phyloP scores from a whole-genome alignment of 1,140 invertebrate species.

The Cardiocondyla obscurior region DNA sequence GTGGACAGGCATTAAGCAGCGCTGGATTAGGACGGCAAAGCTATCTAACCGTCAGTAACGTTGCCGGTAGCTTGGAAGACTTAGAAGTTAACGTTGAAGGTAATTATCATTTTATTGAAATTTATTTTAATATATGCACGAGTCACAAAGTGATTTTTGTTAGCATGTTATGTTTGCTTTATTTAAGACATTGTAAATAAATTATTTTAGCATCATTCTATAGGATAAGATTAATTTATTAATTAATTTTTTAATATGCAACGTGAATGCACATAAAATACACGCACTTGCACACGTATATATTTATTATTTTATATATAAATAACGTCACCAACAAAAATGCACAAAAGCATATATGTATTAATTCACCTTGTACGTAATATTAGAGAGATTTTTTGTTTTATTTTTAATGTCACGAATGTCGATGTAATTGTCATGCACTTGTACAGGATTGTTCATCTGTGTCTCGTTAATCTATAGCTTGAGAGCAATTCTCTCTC shows the following conservation, averaged over 20 bases:
- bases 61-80: conserved; percentile 93
- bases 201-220: neutral
- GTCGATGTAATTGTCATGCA: conserved; percentile 37
- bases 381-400: conserved; percentile 7
- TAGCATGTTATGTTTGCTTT: neutral
- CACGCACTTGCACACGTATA: neutral
- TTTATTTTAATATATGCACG: neutral
- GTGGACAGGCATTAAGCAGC: conserved; percentile 87
- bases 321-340: neutral
- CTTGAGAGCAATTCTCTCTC: conserved; percentile 83
- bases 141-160: neutral
- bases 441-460: conserved; percentile 44
- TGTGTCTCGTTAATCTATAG: conserved; percentile 70
- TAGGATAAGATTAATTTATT: neutral
- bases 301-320: neutral
- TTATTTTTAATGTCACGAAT: conserved; percentile 26
- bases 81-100: conserved; percentile 97
- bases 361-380: conserved; percentile 41
- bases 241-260: neutral
- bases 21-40: conserved; percentile 87
- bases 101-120: conserved; percentile 81
- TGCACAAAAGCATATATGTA: conserved; percentile 42
- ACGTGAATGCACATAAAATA: neutral
- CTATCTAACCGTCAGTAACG: conserved; percentile 87
- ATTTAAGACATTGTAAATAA: neutral